Percentiles rank a stretch among this genome's conserved stretches.
Evolutionary conservation across 2,113 vertebrate species (phyloP).

Genomic region (Petroica traversi): DNA sequence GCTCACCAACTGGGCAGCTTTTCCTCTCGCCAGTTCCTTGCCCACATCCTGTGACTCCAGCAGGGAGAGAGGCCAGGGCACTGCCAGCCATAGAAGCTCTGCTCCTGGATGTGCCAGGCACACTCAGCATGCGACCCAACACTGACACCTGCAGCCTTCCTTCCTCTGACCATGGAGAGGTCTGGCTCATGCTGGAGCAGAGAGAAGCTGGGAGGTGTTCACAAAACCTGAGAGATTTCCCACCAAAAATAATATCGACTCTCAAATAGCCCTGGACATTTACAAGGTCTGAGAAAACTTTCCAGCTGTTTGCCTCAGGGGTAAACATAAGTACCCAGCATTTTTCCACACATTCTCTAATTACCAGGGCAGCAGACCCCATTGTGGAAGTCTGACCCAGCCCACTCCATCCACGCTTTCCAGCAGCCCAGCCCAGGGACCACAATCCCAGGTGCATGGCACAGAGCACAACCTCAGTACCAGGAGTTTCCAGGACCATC

Average conservation of each 20-base stretch:
- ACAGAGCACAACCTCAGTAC: neutral
- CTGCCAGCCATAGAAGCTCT: neutral
- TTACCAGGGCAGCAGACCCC: neutral
- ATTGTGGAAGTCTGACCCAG: accelerated
- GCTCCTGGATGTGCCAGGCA: neutral
- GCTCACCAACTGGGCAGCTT: neutral
- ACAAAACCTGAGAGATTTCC: neutral
- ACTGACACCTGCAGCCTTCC: neutral
- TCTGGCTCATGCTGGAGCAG: neutral
- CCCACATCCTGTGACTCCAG: neutral
- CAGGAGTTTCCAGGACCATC: neutral
- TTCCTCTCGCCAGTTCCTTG: neutral
- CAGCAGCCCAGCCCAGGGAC: neutral
- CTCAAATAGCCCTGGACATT: neutral
- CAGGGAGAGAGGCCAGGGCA: neutral
- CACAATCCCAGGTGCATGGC: neutral
- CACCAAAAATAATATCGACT: neutral
- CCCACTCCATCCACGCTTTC: neutral
- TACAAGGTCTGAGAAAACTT: neutral
- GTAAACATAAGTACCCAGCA: accelerated
- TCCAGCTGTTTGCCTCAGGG: neutral
- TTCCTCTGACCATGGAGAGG: neutral
- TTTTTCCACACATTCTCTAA: neutral
- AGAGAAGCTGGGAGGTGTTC: neutral
- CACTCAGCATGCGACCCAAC: neutral